These are phyloP conservation scores for Lottia gigantea DNA, from an alignment of 2,888 invertebrate genomes.

Conservation along the genomic window DNA sequence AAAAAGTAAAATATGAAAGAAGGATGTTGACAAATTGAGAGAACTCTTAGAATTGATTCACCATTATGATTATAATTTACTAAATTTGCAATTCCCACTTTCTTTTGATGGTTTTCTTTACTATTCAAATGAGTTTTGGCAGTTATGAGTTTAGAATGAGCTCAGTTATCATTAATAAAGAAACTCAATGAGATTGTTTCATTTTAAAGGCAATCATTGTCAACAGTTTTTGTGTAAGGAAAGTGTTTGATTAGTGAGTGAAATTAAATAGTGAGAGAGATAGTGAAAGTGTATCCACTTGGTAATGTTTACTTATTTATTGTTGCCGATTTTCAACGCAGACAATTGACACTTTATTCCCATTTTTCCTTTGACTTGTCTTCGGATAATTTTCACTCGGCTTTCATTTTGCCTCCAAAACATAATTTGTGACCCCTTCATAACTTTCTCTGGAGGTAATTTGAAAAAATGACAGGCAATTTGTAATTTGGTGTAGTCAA, in stretches of 20 bases:
- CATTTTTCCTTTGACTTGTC: constrained; percentile 8
- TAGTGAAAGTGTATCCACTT: constrained; percentile 17
- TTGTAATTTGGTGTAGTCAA: constrained; percentile 7
- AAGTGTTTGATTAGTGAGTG: constrained; percentile 20
- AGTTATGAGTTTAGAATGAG: constrained; percentile 24
- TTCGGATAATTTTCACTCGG: neutral
- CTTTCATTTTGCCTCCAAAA: neutral
- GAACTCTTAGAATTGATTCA: no score
- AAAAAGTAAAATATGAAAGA: no score
- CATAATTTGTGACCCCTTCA: constrained; percentile 9
- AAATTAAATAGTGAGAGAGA: constrained; percentile 17
- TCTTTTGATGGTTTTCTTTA: constrained; percentile 20
- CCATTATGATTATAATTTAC: constrained; percentile 23
- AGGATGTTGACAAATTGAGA: no score
- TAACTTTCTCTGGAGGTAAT: constrained; percentile 6
- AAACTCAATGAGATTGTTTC: constrained; percentile 7
- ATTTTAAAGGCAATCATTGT: constrained; percentile 23
- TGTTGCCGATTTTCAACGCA: constrained; percentile 21
- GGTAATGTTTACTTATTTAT: constrained; percentile 22
- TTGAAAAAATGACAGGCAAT: constrained; percentile 8
- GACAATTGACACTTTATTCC: constrained; percentile 24
- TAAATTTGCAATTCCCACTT: constrained; percentile 20
- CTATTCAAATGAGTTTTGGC: constrained; percentile 17
- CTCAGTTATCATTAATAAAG: constrained; percentile 19
- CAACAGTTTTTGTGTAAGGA: constrained; percentile 20